Evolutionary conservation across 1,140 invertebrate species (phyloP).

Genomic region (Dufourea novaeangliae): DNA sequence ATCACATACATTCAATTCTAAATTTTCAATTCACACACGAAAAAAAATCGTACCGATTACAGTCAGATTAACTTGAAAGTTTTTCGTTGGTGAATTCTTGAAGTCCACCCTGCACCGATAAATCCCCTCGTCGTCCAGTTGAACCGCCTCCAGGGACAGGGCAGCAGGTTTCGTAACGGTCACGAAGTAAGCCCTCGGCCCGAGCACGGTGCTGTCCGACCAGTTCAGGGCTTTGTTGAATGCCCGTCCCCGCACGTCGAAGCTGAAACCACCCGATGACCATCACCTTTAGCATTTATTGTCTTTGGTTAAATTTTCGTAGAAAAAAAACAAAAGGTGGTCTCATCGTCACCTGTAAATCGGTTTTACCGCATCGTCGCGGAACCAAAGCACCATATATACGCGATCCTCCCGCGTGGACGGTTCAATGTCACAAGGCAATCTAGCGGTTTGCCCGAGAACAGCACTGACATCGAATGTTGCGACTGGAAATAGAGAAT

Average conservation of each 20-base stretch:
- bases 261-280: slow-evolving; percentile 84
- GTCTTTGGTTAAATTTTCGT: too few relatives aligned
- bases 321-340: not conserved
- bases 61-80: slow-evolving; percentile 94
- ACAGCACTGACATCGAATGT: slow-evolving; percentile 90
- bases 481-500: slow-evolving; percentile 84
- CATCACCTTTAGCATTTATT: too few relatives aligned
- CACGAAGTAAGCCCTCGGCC: slow-evolving; percentile 90
- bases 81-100: slow-evolving; percentile 93
- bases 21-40: too few relatives aligned
- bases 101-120: slow-evolving; percentile 95
- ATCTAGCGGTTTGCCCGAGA: slow-evolving; percentile 87
- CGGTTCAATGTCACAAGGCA: slow-evolving; percentile 93
- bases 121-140: slow-evolving; percentile 91
- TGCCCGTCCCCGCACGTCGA: slow-evolving; percentile 89
- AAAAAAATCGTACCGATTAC: slow-evolving; percentile 93
- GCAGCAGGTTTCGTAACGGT: slow-evolving; percentile 88
- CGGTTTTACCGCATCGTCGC: slow-evolving; percentile 90
- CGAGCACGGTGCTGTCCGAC: slow-evolving; percentile 89
- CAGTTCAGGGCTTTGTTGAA: slow-evolving; percentile 90
- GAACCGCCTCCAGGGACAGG: slow-evolving; percentile 90
- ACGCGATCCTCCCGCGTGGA: slow-evolving; percentile 89
- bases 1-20: too few relatives aligned
- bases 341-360: slow-evolving; percentile 91
- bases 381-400: slow-evolving; percentile 95